A percentile compares a stretch with the other conserved stretches of the same genome.
Evolutionary conservation across 1,140 invertebrate species (phyloP).

Genomic region (Triops cancriformis): DNA sequence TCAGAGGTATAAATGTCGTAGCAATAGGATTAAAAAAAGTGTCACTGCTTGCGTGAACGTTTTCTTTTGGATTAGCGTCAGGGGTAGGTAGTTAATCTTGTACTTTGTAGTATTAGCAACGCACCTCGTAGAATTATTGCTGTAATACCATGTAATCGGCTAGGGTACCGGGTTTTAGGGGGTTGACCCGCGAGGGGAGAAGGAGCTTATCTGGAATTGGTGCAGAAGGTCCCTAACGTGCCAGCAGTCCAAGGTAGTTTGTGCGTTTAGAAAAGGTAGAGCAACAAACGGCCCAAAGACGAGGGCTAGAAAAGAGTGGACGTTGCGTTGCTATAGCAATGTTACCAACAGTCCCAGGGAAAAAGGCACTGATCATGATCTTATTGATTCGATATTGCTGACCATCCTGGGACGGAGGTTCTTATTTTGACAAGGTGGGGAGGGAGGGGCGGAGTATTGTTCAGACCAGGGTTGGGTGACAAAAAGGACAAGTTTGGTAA

Average conservation of each 20-base stretch:
- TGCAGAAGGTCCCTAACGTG: not conserved
- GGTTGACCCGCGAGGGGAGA: not conserved
- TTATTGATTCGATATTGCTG: slow-evolving; percentile 6
- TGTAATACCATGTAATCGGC: not conserved
- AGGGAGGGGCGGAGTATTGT: not conserved
- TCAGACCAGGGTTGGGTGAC: not conserved
- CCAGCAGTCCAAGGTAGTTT: not conserved
- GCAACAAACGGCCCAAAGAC: not conserved
- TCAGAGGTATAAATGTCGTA: not conserved
- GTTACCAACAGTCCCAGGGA: not conserved
- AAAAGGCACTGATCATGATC: not conserved
- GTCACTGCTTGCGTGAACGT: not conserved
- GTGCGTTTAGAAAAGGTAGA: not conserved
- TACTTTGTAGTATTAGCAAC: not conserved
- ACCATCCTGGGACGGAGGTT: not conserved
- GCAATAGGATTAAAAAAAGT: not conserved
- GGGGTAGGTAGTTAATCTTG: not conserved
- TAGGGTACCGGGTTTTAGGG: not conserved
- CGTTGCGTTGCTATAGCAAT: slow-evolving; percentile 9
- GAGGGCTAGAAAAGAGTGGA: not conserved
- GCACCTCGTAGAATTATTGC: not conserved
- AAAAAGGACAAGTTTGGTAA: not conserved
- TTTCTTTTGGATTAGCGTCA: not conserved
- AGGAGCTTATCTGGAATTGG: not conserved
- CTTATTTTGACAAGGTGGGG: not conserved